Evolutionary conservation across 2,888 invertebrate genomes (phyloP).

Genomic region (Tetanocera ferruginea): DNA sequence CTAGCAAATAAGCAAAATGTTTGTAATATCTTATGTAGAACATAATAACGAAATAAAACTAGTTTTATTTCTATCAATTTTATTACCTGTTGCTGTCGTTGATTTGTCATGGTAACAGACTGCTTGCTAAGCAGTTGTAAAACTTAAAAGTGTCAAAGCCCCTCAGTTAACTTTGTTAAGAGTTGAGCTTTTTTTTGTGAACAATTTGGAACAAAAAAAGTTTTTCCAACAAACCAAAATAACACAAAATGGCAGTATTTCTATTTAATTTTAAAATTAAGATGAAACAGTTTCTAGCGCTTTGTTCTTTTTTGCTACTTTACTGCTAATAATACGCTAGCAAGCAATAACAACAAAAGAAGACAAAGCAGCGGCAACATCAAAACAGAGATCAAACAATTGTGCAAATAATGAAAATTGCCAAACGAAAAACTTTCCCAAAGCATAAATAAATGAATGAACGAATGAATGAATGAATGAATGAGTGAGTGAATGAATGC

Average conservation of each 20-base stretch:
- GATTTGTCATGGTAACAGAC: not conserved
- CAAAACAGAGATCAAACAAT: slow-evolving; percentile 29
- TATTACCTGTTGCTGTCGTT: not conserved
- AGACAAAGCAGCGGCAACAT: slow-evolving; percentile 7
- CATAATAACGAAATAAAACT: not conserved
- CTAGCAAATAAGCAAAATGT: not conserved
- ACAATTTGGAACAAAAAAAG: not conserved
- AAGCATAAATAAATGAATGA: slow-evolving; percentile 3
- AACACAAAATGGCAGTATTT: not conserved
- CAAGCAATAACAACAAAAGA: not conserved
- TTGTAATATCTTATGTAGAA: not conserved
- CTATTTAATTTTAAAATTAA: not conserved
- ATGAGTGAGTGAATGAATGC: not conserved
- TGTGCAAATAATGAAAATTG: slow-evolving; percentile 25
- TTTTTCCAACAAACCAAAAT: not conserved
- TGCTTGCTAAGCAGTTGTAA: not conserved
- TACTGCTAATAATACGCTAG: not conserved
- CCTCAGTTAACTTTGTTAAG: too few relatives aligned
- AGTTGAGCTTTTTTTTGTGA: not conserved
- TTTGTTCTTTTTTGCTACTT: not conserved
- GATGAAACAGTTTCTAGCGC: not conserved
- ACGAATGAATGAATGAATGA: not conserved
- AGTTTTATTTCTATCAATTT: not conserved
- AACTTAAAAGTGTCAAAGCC: not conserved
- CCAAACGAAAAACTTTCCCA: not conserved